Evolutionary conservation across 37 sponge, comb jelly and placozoan species (phyloP), one percentile per base, ranked within the genome.

Genomic region (Theonella swinhoei): DNA sequence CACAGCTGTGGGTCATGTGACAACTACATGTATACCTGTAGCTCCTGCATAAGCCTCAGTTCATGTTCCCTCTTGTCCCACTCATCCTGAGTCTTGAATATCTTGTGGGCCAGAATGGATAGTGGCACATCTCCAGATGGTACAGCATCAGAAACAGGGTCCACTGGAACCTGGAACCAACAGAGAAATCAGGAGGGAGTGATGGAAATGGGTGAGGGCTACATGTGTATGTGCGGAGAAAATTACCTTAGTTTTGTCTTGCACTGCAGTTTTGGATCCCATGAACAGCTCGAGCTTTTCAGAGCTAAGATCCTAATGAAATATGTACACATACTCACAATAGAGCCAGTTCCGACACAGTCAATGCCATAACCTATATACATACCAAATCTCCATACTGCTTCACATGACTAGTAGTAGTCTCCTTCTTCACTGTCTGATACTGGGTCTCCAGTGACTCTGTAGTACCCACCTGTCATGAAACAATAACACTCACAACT

Each of bases 321-420:
- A 69, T 58, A 35, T 17, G 35, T 24, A 40, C 19, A 39, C 20
- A 32, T 22, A n/a, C n/a, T n/a, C n/a, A n/a, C n/a, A n/a, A n/a
- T n/a, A 68, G 14, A 71, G 70, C 17, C 25, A 64, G 35, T 64
- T 30, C 30, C 14, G n/a, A n/a, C n/a, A n/a, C n/a, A n/a, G n/a
- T n/a, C n/a, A n/a, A n/a, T n/a, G n/a, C 30, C 17, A 33, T 20
- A 17, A 33, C 19, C 33, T 37, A 1, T 41, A 39, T 34, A 76
- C 83, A 28, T 47, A 91, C 88, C 85, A 87, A 19, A 2, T 94
- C 81, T 66, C 94, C 94, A 35, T 82, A 94, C 26, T 87, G 73
- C 42, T 43, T 63, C 34, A 90, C 91, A 63, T 90, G 88, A 41
- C 91, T 90, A 0, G 83, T 87, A 25, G 72, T 87, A 14, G 94